A percentile compares a stretch with the other conserved stretches of the same genome.
These are phyloP conservation scores for Halictus rubicundus DNA, from an alignment of 1,140 invertebrate species.

Conservation along the genomic window DNA sequence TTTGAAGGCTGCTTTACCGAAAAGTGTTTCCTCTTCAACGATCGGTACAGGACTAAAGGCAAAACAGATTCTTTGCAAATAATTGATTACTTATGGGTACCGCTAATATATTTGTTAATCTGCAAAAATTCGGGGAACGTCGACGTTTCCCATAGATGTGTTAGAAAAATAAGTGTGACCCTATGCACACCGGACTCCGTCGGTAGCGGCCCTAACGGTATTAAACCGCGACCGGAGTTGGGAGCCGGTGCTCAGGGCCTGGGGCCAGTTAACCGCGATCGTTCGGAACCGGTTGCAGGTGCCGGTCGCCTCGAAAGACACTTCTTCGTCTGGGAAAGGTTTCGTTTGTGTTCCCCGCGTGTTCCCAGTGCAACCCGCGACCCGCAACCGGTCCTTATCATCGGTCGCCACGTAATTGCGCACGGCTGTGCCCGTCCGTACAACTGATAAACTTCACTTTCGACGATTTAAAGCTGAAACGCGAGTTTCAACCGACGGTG, in stretches of 20 bases:
- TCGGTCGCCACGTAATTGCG: conserved; percentile 22
- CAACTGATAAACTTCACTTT: not conserved
- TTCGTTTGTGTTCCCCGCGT: conserved; percentile 5
- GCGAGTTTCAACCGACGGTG: not conserved
- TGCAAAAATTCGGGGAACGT: too few species aligned
- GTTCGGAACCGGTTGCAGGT: conserved; percentile 75
- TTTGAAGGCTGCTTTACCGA: too few species aligned
- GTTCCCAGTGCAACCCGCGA: too few species aligned
- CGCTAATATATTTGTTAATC: too few species aligned
- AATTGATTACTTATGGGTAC: too few species aligned
- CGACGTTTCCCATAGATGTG: too few species aligned
- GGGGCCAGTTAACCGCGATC: conserved; percentile 73
- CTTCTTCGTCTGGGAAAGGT: conserved; percentile 11
- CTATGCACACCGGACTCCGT: not conserved
- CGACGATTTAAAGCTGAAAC: not conserved
- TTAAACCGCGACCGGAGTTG: conserved; percentile 50
- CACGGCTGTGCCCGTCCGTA: not conserved
- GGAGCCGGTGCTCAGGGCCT: conserved; percentile 31
- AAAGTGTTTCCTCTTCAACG: too few species aligned
- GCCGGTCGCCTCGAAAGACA: conserved; percentile 40
- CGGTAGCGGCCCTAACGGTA: conserved; percentile 69
- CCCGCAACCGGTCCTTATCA: conserved; percentile 3
- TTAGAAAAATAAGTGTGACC: too few species aligned
- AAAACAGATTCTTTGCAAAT: too few species aligned
- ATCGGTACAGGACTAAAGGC: too few species aligned